Evolutionary conservation across 2,113 vertebrate species (phyloP).

Genomic region (Xiphias gladius): DNA sequence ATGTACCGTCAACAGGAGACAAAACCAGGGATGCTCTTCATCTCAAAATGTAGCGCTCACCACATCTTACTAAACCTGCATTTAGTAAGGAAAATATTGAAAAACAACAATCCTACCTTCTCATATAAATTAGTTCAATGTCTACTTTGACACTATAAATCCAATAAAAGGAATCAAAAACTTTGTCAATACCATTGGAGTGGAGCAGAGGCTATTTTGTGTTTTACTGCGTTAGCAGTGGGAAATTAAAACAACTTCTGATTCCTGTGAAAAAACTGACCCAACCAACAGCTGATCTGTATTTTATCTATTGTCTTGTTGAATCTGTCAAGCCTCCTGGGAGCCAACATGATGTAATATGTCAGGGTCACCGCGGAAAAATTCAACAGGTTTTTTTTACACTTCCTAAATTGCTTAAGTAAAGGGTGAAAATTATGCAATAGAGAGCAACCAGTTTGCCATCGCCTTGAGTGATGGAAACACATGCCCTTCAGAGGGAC

Average conservation of each 20-base stretch:
- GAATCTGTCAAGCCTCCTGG: not conserved
- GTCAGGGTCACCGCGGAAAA: slow-evolving; percentile 51
- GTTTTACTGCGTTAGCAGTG: too few species aligned
- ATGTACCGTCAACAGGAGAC: not conserved
- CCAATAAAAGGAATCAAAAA: not conserved
- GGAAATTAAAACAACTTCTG: not conserved
- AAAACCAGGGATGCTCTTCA: not conserved
- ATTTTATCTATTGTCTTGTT: slow-evolving; percentile 9
- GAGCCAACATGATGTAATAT: slow-evolving; percentile 47
- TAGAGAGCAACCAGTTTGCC: slow-evolving; percentile 10
- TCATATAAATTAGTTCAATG: too few species aligned
- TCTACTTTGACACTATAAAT: not conserved
- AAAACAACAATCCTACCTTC: slow-evolving; percentile 1
- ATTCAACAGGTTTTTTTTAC: slow-evolving; percentile 43
- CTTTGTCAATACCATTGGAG: not conserved
- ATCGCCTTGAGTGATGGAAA: slow-evolving; percentile 62
- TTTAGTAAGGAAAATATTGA: not conserved
- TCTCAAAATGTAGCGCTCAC: not conserved
- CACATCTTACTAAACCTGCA: not conserved
- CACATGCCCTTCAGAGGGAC: slow-evolving; percentile 50
- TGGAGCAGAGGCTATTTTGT: not conserved
- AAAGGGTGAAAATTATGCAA: slow-evolving; percentile 53
- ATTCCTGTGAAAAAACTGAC: not conserved
- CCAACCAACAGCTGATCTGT: slow-evolving; percentile 5
- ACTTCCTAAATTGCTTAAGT: slow-evolving; percentile 51